A percentile compares a stretch with the other conserved stretches of the same genome.
Evolutionary conservation across 2,797 vertebrate species (phyloP).

Genomic region (Gymnoscopelus microlampas): DNA sequence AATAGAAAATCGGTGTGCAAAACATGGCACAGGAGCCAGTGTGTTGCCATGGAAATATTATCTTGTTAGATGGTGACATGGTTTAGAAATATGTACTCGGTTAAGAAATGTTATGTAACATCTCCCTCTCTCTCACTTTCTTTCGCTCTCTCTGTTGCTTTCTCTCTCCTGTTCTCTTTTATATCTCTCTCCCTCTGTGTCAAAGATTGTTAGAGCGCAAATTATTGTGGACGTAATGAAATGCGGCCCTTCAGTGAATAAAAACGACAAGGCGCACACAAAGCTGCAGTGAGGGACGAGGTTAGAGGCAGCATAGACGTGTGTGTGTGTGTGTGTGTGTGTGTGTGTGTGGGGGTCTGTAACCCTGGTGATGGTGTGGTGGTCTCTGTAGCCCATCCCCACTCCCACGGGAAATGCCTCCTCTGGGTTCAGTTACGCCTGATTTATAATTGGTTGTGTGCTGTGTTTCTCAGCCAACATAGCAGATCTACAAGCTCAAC

Average conservation of each 20-base stretch:
- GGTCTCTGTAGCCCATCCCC: slow-evolving; percentile 35
- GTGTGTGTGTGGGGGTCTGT: slow-evolving; percentile 33
- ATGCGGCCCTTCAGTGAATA: slow-evolving; percentile 49
- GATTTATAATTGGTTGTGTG: no score
- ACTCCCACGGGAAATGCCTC: slow-evolving; percentile 59
- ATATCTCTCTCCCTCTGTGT: slow-evolving; percentile 26
- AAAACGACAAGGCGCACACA: slow-evolving; percentile 58
- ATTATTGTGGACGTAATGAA: slow-evolving; percentile 69
- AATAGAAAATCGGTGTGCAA: slow-evolving; percentile 47
- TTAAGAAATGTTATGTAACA: slow-evolving; percentile 80
- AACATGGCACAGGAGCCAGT: slow-evolving; percentile 42
- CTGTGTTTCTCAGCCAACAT: no score
- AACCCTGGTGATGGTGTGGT: slow-evolving; percentile 37
- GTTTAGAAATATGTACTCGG: slow-evolving; percentile 74
- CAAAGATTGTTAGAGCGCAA: slow-evolving; percentile 55
- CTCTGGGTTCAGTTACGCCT: slow-evolving; percentile 36
- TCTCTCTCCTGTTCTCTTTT: background rate
- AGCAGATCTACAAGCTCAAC: no score
- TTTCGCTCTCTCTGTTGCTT: slow-evolving; percentile 5
- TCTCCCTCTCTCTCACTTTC: slow-evolving; percentile 31
- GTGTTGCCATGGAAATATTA: slow-evolving; percentile 80
- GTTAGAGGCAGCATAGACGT: slow-evolving; percentile 8
- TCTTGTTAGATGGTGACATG: slow-evolving; percentile 76
- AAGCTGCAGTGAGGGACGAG: slow-evolving; percentile 30
- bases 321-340: slow-evolving; percentile 14